Base-by-base conservation (phyloP, 2,888 invertebrate species). In the Elgonia sp. region DNA sequence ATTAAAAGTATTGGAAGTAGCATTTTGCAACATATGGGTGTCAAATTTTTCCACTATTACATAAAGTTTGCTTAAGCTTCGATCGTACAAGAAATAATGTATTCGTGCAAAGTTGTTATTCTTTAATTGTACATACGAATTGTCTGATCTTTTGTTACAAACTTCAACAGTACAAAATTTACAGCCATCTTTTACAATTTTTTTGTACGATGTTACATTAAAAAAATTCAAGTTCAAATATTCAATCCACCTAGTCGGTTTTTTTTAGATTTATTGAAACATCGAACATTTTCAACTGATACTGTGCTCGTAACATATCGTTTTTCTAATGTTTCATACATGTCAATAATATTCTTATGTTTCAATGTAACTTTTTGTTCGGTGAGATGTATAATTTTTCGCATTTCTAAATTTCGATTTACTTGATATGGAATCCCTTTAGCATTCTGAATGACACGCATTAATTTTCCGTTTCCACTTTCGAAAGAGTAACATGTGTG, bases 361-460 rank as follows among this genome's bases (percentile, higher is more conserved):
- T 18, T 16, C 9, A 73, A 18, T 42, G 57, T 3, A 20, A 73
- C 60, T 3, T 42, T 0, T 62, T 46, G 2, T 62, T 75, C 62
- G n/a, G 29, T 18, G 12, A 39, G 0, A n/a, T 20, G 20, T 14
- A 73, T 20, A 21, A 73, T 57, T 42, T 73, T n/a, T 42, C 40
- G 39, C 53, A 73, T 20, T 55, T 37, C 39, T 55, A 72, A 18
- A 76, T 76, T 29, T 55, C 77, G 77, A 29, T 79, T 67, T 14
- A 79, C 67, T 67, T 79, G 79, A 57, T 67, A 67, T 8, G 79
- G 67, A 20, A 79, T 79, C 12, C 79, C 67, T 42, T 57, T 67
- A 8, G 67, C 55, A 67, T 79, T 79, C 18, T 67, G 79, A 21
- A 79, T 67, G 9, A 79, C 46, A n/a, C 67, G 55, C 42, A 79